These are phyloP conservation scores for Encarsia formosa DNA, from an alignment of 2,888 invertebrate species.

Conservation along the genomic window DNA sequence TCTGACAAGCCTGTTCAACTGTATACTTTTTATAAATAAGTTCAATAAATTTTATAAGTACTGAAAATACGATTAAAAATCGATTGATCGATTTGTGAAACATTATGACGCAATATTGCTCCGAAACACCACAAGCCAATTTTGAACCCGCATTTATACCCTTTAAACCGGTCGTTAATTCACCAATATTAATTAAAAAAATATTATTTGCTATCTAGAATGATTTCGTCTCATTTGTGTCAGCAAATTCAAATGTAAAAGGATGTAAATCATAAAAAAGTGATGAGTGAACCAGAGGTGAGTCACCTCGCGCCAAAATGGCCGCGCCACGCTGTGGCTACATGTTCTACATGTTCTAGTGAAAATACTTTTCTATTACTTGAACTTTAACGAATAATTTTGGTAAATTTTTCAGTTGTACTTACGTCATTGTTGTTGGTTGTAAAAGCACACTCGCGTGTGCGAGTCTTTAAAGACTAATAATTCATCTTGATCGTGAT, in stretches of 20 bases:
- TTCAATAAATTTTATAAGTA: too few species aligned
- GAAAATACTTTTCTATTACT: background rate
- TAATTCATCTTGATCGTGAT: conserved; percentile 66
- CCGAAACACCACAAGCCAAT: conserved; percentile 18
- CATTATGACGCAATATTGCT: conserved; percentile 21
- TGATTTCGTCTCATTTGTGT: background rate
- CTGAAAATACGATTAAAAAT: too few species aligned
- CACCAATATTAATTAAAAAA: too few species aligned
- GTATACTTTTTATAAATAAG: too few species aligned
- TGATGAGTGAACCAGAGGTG: background rate
- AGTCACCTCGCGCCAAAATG: conserved; percentile 3
- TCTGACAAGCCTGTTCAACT: too few species aligned
- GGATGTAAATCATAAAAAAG: background rate
- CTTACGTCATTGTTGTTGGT: conserved; percentile 67
- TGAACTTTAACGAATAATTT: background rate
- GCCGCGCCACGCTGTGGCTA: background rate
- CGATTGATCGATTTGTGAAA: background rate
- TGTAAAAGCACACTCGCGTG: conserved; percentile 69
- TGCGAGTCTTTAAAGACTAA: conserved; percentile 66
- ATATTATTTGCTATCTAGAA: background rate
- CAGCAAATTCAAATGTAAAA: background rate
- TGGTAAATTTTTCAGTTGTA: conserved; percentile 38
- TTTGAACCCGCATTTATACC: background rate
- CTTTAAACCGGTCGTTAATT: too few species aligned
- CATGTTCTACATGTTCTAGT: too few species aligned